Base-by-base conservation (phyloP, 2,113 vertebrate genomes). In the Pteropus alecto region DNA sequence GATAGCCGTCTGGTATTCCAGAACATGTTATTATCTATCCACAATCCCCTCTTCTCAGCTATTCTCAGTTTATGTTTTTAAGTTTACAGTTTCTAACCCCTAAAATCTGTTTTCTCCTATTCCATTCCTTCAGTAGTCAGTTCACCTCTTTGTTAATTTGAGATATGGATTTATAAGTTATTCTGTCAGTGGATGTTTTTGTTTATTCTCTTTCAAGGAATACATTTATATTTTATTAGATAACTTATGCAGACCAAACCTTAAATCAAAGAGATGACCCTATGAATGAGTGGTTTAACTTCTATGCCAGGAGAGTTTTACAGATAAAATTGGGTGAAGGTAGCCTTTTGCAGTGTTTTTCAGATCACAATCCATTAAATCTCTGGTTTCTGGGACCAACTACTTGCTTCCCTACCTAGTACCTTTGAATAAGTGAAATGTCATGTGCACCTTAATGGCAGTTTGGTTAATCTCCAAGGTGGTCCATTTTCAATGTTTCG, bases 191-290 rank as follows among this genome's bases (percentile, higher is more conserved):
- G 33, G 67, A 90, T 74, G 6, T 18, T 76, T 79, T 60, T 56
- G 7, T 74, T 43, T 63, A 71, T 96, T 95, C 12, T 90, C 30
- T 90, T 87, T 73, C 54, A 79, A 54, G 48, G 14, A 86, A 73
- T 41, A 56, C 7, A 71, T 67, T 77, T 46, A 60, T 74, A 58
- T 85, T 94, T 93, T 68, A 70, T 83, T 85, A 81, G 81, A 63
- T 77, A 30, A 54, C 12, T 79, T 96, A 78, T 63, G n/a, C 67
- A 86, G 16, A 35, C 2, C 22, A 74, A 85, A 56, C 38, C 3
- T 95, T 82, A 93, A 87, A 70, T 95, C 76, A 71, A 61, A 87
- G 70, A 74, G 90, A 16, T 87, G 54, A 87, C 6, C 1, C 61
- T 58, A n/a, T 61, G 38, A 82, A 33, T 73, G 74, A 70, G 10